Conservation (phyloP, 2,888 invertebrate genomes). For the Arrhopalites spinosus region DNA sequence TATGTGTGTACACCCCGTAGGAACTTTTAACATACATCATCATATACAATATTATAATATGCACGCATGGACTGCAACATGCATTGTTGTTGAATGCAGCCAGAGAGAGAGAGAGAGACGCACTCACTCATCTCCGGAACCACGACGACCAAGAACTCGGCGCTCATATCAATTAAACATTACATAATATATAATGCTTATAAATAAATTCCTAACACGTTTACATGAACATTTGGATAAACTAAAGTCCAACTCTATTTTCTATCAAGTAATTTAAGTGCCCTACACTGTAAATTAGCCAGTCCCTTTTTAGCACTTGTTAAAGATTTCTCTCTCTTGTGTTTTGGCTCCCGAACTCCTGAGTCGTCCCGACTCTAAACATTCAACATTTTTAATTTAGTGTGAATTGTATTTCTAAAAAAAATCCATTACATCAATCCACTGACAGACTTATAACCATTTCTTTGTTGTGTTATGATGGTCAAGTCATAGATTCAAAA, state of each 20-base stretch:
- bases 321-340: background rate
- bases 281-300: slow-evolving; percentile 5
- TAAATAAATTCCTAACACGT: slow-evolving; percentile 6
- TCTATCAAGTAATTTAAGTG: slow-evolving; percentile 15
- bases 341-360: background rate
- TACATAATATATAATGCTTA: slow-evolving; percentile 13
- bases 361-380: background rate
- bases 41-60: too few relatives aligned
- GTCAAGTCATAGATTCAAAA: too few relatives aligned
- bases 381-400: slow-evolving; percentile 10
- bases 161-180: slow-evolving; percentile 20
- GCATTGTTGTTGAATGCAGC: too few relatives aligned
- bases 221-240: slow-evolving; percentile 15
- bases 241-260: slow-evolving; percentile 14
- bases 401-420: slow-evolving; percentile 2
- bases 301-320: slow-evolving; percentile 7
- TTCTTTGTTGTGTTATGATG: too few relatives aligned
- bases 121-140: slow-evolving; percentile 2
- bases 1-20: too few relatives aligned
- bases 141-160: background rate
- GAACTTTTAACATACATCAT: too few relatives aligned
- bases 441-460: too few relatives aligned
- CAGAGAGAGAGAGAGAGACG: background rate
- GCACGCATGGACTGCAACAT: background rate
- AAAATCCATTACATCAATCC: background rate